A percentile compares a stretch with the other conserved stretches of the same genome.
Evolutionary conservation across 2,113 vertebrate species (phyloP).

Genomic region (Aythya baeri): DNA sequence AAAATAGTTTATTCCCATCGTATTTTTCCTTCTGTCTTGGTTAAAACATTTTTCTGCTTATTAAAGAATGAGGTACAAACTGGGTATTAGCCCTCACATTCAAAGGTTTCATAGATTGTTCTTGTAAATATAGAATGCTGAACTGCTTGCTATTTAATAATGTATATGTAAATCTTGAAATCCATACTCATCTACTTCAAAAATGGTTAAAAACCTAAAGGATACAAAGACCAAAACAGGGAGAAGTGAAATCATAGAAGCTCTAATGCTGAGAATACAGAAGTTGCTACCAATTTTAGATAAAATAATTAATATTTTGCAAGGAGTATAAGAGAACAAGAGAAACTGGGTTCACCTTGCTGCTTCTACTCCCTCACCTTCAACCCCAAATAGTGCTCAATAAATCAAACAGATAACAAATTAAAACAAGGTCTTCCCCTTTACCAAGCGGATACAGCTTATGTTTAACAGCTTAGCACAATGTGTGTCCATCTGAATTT

Average conservation of each 20-base stretch:
- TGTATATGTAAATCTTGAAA: background rate
- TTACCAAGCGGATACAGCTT: background rate
- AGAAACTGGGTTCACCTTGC: background rate
- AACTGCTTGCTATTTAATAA: background rate
- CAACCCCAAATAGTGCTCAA: background rate
- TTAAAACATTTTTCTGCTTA: background rate
- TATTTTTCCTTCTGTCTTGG: fast-evolving
- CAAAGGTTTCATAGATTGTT: background rate
- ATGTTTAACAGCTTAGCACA: background rate
- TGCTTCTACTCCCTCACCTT: background rate
- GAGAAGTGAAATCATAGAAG: background rate
- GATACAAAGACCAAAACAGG: background rate
- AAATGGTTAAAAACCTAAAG: background rate
- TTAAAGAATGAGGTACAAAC: background rate
- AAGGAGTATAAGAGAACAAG: background rate
- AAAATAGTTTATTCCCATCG: background rate
- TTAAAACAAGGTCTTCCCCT: background rate
- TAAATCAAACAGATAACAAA: background rate
- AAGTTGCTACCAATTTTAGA: background rate
- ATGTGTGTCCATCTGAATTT: background rate
- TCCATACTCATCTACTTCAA: background rate
- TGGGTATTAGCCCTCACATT: background rate
- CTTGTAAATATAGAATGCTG: background rate
- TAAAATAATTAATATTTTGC: background rate
- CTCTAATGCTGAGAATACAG: background rate